Evolutionary conservation across 2,888 invertebrate species (phyloP).

Genomic region (Epiblema foenella): DNA sequence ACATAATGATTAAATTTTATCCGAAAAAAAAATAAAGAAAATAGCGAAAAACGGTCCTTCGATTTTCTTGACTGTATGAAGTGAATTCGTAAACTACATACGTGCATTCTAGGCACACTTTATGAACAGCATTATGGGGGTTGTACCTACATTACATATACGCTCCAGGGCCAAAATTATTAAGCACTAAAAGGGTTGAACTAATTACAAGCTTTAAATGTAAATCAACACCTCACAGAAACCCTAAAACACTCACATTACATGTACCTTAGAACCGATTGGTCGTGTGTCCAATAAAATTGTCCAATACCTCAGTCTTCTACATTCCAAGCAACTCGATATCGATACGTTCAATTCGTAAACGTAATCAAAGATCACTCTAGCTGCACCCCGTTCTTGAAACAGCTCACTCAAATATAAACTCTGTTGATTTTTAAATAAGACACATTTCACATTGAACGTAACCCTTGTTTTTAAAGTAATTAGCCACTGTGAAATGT

Average conservation of each 20-base stretch:
- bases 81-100: not conserved
- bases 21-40: too few relatives aligned
- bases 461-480: not conserved
- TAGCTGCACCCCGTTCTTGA: constrained; percentile 3
- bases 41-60: too few relatives aligned
- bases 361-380: not conserved
- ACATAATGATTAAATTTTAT: not conserved
- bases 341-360: not conserved
- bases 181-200: not conserved
- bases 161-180: not conserved
- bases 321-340: constrained; percentile 4
- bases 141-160: too few relatives aligned
- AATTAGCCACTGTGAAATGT: not conserved
- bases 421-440: not conserved
- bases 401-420: not conserved
- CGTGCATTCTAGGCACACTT: not conserved
- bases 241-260: not conserved
- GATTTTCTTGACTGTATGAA: not conserved
- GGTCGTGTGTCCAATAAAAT: not conserved
- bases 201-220: constrained; percentile 5
- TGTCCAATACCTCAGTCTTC: not conserved
- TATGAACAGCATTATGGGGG: not conserved
- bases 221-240: constrained; percentile 4
- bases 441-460: not conserved
- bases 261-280: constrained; percentile 15